A percentile compares a stretch with the other conserved stretches of the same genome.
phyloP scores from a whole-genome alignment of 2,888 invertebrate species.

The Drymonia ruficornis region DNA sequence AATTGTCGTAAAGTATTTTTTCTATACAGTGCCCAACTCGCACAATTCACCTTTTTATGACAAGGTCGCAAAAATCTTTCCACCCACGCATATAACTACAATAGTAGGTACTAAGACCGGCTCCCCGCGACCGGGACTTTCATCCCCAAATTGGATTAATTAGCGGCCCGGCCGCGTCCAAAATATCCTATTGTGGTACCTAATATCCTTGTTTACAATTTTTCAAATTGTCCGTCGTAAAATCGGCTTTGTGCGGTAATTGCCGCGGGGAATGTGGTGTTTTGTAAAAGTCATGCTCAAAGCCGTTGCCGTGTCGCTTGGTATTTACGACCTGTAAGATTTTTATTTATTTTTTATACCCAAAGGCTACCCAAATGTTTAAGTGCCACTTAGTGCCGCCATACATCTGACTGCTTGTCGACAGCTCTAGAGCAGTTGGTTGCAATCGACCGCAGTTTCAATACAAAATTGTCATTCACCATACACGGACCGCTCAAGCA shows the following conservation, averaged over 20 bases:
- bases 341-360: too few species aligned
- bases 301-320: neutral
- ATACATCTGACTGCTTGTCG: too few species aligned
- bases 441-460: too few species aligned
- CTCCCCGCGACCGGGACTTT: neutral
- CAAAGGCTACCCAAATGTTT: too few species aligned
- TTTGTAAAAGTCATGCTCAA: neutral
- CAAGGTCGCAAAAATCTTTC: neutral
- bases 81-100: neutral
- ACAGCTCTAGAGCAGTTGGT: too few species aligned
- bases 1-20: too few species aligned
- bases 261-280: neutral
- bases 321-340: neutral
- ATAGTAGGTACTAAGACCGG: neutral
- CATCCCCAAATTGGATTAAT: slow-evolving; percentile 6
- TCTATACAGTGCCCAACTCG: too few species aligned
- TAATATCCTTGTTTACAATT: slow-evolving; percentile 3
- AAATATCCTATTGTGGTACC: neutral
- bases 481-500: too few species aligned
- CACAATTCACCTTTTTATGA: neutral
- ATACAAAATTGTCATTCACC: too few species aligned
- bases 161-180: slow-evolving; percentile 6
- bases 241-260: neutral
- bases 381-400: too few species aligned
- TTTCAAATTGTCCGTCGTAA: neutral